Percentiles rank a stretch among this genome's conserved stretches.
Evolutionary conservation across 2,113 vertebrate species (phyloP).

Genomic region (Rhinolophus sinicus): DNA sequence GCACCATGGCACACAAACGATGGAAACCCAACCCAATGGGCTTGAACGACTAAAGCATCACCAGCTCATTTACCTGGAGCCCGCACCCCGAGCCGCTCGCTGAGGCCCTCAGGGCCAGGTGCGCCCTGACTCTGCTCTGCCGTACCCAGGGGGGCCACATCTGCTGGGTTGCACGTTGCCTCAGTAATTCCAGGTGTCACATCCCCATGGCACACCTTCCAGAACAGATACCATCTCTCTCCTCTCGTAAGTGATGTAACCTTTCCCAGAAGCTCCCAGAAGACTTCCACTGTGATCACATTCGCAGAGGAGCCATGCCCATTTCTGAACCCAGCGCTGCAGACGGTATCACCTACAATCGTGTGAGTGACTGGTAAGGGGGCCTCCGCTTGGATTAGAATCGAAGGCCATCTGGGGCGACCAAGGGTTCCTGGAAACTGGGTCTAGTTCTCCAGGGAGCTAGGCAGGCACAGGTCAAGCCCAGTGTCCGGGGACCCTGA

Average conservation of each 20-base stretch:
- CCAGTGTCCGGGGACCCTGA: not conserved
- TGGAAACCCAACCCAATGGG: fast-evolving
- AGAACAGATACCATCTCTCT: not conserved
- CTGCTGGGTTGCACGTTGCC: not conserved
- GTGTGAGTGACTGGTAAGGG: fast-evolving
- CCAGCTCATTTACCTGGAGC: fast-evolving
- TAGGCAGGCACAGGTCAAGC: fast-evolving
- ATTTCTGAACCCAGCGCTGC: fast-evolving
- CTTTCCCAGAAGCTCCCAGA: not conserved
- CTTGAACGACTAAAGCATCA: fast-evolving
- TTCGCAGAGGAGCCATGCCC: not conserved
- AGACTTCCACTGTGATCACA: not conserved
- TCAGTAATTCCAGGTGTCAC: not conserved
- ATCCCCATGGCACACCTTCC: not conserved
- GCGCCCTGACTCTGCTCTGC: fast-evolving
- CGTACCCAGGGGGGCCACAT: too few species aligned
- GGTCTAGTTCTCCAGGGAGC: not conserved
- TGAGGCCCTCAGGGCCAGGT: fast-evolving
- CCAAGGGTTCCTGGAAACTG: not conserved
- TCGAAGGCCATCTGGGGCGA: fast-evolving
- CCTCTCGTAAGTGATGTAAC: fast-evolving
- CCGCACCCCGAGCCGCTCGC: fast-evolving
- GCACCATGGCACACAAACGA: fast-evolving
- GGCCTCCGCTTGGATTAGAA: fast-evolving
- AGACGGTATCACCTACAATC: fast-evolving